Conservation (phyloP, 2,888 invertebrate genomes). For the Mylabris sibirica region DNA sequence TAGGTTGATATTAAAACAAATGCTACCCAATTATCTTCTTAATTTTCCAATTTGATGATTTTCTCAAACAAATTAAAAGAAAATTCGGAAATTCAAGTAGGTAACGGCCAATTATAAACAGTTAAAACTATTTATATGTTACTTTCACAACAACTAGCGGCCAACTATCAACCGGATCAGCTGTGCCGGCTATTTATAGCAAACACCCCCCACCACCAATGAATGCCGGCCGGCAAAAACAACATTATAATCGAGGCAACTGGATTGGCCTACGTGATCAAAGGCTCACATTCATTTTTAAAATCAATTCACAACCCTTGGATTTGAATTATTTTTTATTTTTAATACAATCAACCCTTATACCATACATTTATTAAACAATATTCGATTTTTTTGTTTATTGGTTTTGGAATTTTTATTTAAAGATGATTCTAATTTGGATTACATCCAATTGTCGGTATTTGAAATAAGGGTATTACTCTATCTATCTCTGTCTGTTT, state of each 20-base stretch:
- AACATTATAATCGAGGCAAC: slow-evolving; percentile 52
- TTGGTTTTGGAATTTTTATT: too few species aligned
- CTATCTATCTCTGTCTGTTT: too few species aligned
- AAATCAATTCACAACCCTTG: neutral
- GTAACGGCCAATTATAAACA: too few species aligned
- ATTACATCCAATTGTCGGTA: too few species aligned
- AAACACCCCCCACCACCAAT: slow-evolving; percentile 54
- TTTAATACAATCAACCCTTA: too few species aligned
- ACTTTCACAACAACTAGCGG: slow-evolving; percentile 8
- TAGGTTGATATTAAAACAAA: slow-evolving; percentile 41
- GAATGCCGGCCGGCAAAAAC: slow-evolving; percentile 53
- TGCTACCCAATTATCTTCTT: neutral
- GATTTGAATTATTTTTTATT: too few species aligned
- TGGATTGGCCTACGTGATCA: slow-evolving; percentile 50
- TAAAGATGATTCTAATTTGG: neutral
- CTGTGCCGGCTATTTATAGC: slow-evolving; percentile 62
- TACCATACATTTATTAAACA: too few species aligned
- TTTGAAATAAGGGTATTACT: too few species aligned
- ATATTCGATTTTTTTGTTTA: too few species aligned
- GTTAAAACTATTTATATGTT: too few species aligned
- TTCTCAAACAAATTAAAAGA: neutral
- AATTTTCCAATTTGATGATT: too few species aligned
- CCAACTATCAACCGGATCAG: slow-evolving; percentile 47
- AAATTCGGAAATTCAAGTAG: neutral
- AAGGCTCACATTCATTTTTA: slow-evolving; percentile 19